Conservation (phyloP, 2,797 vertebrate genomes). For the Jordanella pulchra region DNA sequence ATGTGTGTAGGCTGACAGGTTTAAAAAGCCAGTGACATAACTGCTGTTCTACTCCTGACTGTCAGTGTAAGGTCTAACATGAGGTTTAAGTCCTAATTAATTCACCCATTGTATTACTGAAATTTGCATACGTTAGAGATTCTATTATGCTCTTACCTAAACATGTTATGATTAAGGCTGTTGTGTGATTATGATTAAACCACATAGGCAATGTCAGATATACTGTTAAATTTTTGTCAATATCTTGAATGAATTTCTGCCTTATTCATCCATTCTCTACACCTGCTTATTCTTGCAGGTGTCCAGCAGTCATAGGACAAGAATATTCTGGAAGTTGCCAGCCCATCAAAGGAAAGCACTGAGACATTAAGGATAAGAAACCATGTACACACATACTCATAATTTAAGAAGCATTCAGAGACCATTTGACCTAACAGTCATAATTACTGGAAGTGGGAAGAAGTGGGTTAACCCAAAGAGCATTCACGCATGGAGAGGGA, state of each 20-base stretch:
- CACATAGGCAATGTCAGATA: not conserved
- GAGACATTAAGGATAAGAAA: not conserved
- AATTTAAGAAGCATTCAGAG: too few species aligned
- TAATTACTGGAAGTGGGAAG: too few species aligned
- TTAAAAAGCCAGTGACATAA: conserved; percentile 11
- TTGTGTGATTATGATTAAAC: not conserved
- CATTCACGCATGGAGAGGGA: not conserved
- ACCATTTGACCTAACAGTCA: too few species aligned
- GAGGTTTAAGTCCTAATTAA: not conserved
- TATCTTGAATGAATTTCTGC: not conserved
- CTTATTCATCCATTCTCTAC: not conserved
- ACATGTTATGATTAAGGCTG: not conserved
- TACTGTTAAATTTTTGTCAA: not conserved
- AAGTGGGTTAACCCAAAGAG: too few species aligned
- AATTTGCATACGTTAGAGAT: not conserved
- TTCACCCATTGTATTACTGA: conserved; percentile 15
- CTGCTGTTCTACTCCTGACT: not conserved
- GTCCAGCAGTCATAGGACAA: too few species aligned
- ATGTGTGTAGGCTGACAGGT: conserved; percentile 13
- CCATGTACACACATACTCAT: too few species aligned
- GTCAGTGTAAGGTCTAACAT: not conserved
- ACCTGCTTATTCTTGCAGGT: not conserved
- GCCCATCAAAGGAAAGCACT: not conserved
- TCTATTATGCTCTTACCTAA: not conserved
- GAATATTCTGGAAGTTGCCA: not conserved